phyloP scores from a whole-genome alignment of 2,113 vertebrate genomes.

The Arothron firmamentum region DNA sequence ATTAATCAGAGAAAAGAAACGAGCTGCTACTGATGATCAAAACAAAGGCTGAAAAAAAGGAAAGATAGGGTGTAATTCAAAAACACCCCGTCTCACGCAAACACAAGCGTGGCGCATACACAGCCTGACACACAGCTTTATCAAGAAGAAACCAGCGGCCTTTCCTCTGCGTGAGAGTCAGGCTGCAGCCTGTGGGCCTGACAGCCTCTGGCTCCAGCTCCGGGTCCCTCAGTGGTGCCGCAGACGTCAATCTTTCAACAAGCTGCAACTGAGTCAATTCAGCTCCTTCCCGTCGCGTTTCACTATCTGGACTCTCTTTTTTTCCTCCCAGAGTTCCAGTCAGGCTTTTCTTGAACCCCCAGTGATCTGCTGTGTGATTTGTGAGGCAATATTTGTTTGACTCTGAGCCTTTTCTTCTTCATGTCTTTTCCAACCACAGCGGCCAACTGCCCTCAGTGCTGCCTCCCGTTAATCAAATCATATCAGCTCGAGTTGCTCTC shows the following conservation, averaged over 20 bases:
- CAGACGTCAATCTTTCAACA: constrained; percentile 53
- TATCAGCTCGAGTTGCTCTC: constrained; percentile 4
- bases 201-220: constrained; percentile 36
- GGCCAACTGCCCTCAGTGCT: constrained; percentile 3
- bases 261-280: constrained; percentile 38
- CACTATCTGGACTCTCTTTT: constrained; percentile 10
- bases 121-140: constrained; percentile 28
- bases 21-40: constrained; percentile 12
- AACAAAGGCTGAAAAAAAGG: neutral
- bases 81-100: constrained; percentile 13
- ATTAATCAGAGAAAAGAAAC: constrained; percentile 14
- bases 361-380: constrained; percentile 1
- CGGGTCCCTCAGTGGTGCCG: constrained; percentile 26
- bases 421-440: neutral
- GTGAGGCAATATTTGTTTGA: neutral
- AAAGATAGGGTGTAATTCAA: constrained; percentile 10
- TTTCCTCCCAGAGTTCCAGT: constrained; percentile 8
- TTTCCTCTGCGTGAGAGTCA: constrained; percentile 51
- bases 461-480: constrained; percentile 30
- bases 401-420: neutral
- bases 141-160: constrained; percentile 46
- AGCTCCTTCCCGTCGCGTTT: constrained; percentile 7
- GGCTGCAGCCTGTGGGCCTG: constrained; percentile 36
- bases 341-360: constrained; percentile 23
- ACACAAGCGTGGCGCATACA: constrained; percentile 16